Percentiles rank a stretch among this genome's conserved stretches.
These are phyloP conservation scores for Pachyrhynchus sulphureomaculatus DNA, from an alignment of 1,140 invertebrate species.

Conservation along the genomic window DNA sequence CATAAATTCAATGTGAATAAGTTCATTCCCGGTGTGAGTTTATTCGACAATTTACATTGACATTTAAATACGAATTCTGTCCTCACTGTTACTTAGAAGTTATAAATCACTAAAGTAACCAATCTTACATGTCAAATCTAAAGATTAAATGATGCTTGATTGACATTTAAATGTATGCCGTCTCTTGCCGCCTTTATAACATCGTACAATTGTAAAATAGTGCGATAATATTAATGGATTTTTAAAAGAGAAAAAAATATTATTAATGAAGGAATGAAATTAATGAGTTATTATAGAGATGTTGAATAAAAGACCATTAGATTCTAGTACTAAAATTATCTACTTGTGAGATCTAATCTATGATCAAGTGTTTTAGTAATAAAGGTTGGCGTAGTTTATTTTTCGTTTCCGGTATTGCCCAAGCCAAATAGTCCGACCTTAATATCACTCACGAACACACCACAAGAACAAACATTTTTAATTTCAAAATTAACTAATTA, in stretches of 20 bases:
- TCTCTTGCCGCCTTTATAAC: constrained; percentile 23
- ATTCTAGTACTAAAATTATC: neutral
- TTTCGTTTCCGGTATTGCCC: too few relatives aligned
- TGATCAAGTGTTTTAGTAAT: too few relatives aligned
- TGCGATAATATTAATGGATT: constrained; percentile 27
- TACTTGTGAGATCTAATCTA: too few relatives aligned
- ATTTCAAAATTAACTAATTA: too few relatives aligned
- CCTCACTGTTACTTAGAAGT: constrained; percentile 39
- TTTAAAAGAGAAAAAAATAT: constrained; percentile 14
- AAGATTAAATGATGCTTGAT: constrained; percentile 48
- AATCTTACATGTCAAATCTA: constrained; percentile 47
- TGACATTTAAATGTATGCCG: constrained; percentile 46
- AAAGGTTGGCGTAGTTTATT: too few relatives aligned
- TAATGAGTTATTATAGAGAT: constrained; percentile 12
- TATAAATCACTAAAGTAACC: constrained; percentile 46
- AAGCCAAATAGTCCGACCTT: too few relatives aligned
- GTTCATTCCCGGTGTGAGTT: neutral
- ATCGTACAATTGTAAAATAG: constrained; percentile 21
- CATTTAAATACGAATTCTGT: constrained; percentile 45
- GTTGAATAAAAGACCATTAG: neutral
- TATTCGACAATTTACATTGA: constrained; percentile 6
- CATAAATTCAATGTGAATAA: neutral
- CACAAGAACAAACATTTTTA: too few relatives aligned
- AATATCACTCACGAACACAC: too few relatives aligned
- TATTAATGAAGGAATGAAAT: constrained; percentile 5